Conservation (phyloP, 2,888 invertebrate genomes). For the Drosophila mimetica region DNA sequence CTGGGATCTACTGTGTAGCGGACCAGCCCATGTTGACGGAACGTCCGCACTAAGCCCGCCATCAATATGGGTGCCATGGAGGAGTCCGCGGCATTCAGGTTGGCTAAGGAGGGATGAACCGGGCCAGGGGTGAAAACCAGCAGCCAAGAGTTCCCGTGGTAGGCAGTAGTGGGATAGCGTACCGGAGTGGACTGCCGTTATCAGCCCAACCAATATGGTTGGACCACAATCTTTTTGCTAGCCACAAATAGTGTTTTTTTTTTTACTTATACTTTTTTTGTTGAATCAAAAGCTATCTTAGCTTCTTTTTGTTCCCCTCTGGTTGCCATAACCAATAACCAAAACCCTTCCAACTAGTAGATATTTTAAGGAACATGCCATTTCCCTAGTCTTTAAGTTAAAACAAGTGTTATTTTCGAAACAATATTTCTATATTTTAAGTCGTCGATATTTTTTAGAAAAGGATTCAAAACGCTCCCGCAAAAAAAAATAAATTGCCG, state of each 20-base stretch:
- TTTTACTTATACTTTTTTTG: background rate
- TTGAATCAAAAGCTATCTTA: too few species aligned
- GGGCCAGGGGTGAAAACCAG: constrained; percentile 99
- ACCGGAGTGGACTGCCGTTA: constrained; percentile 96
- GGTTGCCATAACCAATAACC: too few species aligned
- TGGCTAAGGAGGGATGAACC: constrained; percentile 98
- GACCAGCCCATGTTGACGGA: constrained; percentile 91
- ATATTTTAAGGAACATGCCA: too few species aligned
- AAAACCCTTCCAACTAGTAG: too few species aligned
- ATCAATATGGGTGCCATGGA: constrained; percentile 96
- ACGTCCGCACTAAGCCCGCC: constrained; percentile 98
- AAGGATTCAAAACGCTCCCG: background rate
- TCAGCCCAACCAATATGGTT: constrained; percentile 93
- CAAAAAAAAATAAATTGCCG: constrained; percentile 63
- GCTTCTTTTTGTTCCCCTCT: too few species aligned
- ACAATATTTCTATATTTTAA: too few species aligned
- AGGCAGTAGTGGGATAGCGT: constrained; percentile 99
- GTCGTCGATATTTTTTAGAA: too few species aligned
- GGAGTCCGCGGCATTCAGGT: constrained; percentile 94
- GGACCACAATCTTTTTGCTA: constrained; percentile 89
- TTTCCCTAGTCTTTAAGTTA: too few species aligned
- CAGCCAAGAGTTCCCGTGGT: constrained; percentile 99
- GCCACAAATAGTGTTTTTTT: background rate
- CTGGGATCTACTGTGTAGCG: constrained; percentile 89
- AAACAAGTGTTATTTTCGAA: too few species aligned